phyloP scores from a whole-genome alignment of 1,140 invertebrate genomes.

The Latrodectus geometricus region DNA sequence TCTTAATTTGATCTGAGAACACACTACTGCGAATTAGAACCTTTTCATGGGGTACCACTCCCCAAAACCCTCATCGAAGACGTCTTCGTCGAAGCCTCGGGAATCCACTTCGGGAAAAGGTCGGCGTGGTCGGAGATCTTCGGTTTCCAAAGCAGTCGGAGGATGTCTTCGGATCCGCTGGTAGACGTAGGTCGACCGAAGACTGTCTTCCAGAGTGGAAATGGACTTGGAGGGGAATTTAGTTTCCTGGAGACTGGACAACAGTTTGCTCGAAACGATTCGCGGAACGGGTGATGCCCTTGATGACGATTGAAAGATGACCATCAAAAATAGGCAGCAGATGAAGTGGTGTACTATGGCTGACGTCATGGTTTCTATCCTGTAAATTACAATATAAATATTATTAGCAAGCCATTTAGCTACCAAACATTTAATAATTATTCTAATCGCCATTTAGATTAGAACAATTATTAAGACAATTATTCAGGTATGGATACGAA shows the following conservation, averaged over 20 bases:
- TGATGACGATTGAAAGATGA: too few relatives aligned
- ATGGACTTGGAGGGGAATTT: background rate
- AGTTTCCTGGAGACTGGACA: background rate
- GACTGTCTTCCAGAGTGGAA: background rate
- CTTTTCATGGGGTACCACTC: slow-evolving; percentile 70
- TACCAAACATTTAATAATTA: too few relatives aligned
- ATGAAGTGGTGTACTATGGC: background rate
- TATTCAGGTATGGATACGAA: too few relatives aligned
- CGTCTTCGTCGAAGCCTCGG: slow-evolving; percentile 70
- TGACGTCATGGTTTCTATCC: background rate
- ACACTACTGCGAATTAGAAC: too few relatives aligned
- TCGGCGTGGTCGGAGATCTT: slow-evolving; percentile 16
- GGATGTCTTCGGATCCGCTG: slow-evolving; percentile 17
- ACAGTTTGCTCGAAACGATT: background rate
- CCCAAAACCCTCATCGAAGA: slow-evolving; percentile 70
- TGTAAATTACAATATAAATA: too few relatives aligned
- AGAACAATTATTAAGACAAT: too few relatives aligned
- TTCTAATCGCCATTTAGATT: too few relatives aligned
- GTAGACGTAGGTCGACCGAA: background rate
- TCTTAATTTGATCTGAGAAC: too few relatives aligned
- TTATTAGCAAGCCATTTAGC: too few relatives aligned
- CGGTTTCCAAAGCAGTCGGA: background rate
- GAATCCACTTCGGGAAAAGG: slow-evolving; percentile 69
- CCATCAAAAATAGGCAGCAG: background rate
- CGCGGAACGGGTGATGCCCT: background rate